Evolutionary conservation across 2,113 vertebrate genomes (phyloP), one percentile per base, ranked within the genome.

Genomic region (Cebidichthys violaceus): DNA sequence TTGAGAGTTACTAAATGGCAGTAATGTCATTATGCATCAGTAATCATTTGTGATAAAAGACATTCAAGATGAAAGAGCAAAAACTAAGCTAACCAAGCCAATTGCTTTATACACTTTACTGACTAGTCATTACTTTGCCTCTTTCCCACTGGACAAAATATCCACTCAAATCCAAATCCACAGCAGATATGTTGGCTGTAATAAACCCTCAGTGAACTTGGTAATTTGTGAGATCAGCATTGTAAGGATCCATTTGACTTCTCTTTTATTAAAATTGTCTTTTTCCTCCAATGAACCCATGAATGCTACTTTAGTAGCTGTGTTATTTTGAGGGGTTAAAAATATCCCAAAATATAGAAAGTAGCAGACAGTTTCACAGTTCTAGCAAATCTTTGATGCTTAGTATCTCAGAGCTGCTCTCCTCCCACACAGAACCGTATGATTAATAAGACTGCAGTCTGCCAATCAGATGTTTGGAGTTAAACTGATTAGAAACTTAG

Each of bases 371-470:
- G 69, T 69, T 66, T 27, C 68, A 39, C 10, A 79, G 70, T 67
- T 83, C 71, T 27, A 57, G 57, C 9, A 77, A 74, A 82, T 73
- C 71, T 70, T 54, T 68, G 59, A 86, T 75, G 65, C 55, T 71
- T 24, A 9, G 33, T 13, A 43, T 73, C 70, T 74, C 35, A 50
- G 60, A 27, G 75, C 54, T 71, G 52, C 45, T 7, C 69, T 72
- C 76, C 78, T 54, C 81, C 86, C 81, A 88, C 77, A 72, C 65
- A 79, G 18, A 74, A 75, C 27, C 74, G 55, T 60, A 43, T 17
- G 35, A 75, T 55, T 81, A 82, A 74, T 75, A 60, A 77, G 27
- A 61, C 75, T 64, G 72, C 76, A 70, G 71, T 72, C 70, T 78
- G 61, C 29, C 68, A 67, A 54, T 87, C 55, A 69, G 37, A 69